A percentile compares a stretch with the other conserved stretches of the same genome.
phyloP scores from a whole-genome alignment of 2,797 vertebrate species.

The Meda fulgida region DNA sequence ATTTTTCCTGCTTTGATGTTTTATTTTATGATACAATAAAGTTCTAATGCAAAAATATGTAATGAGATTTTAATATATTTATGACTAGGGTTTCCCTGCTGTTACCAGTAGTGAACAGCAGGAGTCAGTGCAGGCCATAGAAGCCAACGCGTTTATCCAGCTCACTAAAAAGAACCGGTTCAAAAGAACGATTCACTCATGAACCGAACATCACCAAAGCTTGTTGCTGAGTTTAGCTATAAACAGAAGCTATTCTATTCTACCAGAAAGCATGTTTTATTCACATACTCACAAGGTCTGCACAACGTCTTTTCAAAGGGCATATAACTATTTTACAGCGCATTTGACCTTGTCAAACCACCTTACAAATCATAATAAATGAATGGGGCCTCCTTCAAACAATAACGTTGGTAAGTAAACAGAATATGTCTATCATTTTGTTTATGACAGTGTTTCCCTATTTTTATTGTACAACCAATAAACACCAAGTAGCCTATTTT shows the following conservation, averaged over 20 bases:
- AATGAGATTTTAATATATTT: neutral
- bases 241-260: too few relatives aligned
- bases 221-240: neutral
- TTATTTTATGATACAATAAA: conserved; percentile 40
- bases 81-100: neutral
- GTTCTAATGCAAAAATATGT: neutral
- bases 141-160: neutral
- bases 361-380: neutral
- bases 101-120: neutral
- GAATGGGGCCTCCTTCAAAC: neutral
- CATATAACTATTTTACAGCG: neutral
- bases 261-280: neutral
- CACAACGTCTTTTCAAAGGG: neutral
- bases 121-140: neutral
- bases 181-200: neutral
- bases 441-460: neutral
- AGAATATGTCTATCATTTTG: neutral
- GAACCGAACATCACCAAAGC: neutral
- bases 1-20: conserved; percentile 14
- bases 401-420: neutral
- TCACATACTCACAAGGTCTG: neutral
- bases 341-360: neutral
- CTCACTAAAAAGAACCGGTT: neutral
- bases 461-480: neutral
- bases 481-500: neutral